Evolutionary conservation across 2,113 vertebrate species (phyloP).

Genomic region (Thermophis baileyi): DNA sequence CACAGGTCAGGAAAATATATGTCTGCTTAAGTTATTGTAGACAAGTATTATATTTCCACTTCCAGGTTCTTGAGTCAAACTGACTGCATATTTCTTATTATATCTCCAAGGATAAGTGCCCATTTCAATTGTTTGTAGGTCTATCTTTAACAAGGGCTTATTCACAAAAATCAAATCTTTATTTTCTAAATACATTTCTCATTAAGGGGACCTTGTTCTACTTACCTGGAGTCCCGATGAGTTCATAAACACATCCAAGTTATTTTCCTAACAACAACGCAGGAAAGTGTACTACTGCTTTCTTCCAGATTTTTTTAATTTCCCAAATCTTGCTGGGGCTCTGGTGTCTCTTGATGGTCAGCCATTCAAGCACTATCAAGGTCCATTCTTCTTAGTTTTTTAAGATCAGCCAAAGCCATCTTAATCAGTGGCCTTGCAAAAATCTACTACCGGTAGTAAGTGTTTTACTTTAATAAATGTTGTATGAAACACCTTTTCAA

Average conservation of each 20-base stretch:
- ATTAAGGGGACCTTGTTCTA: not conserved
- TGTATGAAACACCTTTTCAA: not conserved
- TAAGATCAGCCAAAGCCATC: not conserved
- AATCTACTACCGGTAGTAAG: not conserved
- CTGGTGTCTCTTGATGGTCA: not conserved
- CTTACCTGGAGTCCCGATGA: not conserved
- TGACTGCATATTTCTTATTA: not conserved
- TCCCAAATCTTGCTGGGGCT: not conserved
- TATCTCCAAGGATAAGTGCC: not conserved
- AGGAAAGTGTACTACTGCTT: not conserved
- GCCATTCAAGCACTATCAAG: not conserved
- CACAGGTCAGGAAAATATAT: not conserved
- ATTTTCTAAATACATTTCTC: not conserved
- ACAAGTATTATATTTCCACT: not conserved
- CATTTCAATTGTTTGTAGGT: not conserved
- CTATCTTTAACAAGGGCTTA: not conserved
- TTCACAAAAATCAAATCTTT: not conserved
- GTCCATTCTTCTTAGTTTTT: not conserved
- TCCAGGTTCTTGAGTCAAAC: not conserved
- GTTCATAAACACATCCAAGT: not conserved
- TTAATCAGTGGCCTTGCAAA: not conserved
- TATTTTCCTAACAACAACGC: not conserved
- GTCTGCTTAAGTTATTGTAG: not conserved
- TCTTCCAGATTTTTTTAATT: not conserved
- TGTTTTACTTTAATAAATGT: not conserved